Conservation (phyloP, 1,140 invertebrate species). For the Drosophila novamexicana region DNA sequence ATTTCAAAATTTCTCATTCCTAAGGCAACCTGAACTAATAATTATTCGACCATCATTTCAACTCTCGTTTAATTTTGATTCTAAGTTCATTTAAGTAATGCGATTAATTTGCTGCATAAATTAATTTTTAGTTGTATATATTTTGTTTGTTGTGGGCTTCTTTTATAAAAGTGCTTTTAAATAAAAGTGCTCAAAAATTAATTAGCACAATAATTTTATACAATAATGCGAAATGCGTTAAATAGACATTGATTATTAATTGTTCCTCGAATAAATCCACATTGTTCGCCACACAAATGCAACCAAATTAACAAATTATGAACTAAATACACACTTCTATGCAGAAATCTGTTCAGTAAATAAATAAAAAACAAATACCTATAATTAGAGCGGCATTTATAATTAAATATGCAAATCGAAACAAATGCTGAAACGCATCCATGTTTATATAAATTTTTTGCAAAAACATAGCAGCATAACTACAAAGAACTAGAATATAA, state of each 20-base stretch:
- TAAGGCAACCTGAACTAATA: no score
- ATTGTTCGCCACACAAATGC: background rate
- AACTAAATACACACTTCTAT: background rate
- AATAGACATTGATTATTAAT: constrained; percentile 9
- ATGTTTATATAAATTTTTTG: constrained; percentile 28
- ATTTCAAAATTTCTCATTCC: no score
- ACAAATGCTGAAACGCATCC: constrained; percentile 13
- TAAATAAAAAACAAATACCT: constrained; percentile 4
- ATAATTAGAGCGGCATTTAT: constrained; percentile 17
- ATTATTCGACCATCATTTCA: no score
- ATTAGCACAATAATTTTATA: constrained; percentile 12
- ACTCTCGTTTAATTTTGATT: no score
- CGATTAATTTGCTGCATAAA: no score
- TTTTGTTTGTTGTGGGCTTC: no score
- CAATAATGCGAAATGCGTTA: constrained; percentile 4
- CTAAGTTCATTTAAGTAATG: no score
- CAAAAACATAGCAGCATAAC: constrained; percentile 24
- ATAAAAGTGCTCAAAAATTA: background rate
- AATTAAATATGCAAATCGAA: constrained; percentile 63
- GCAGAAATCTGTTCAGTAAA: constrained; percentile 12
- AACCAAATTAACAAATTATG: constrained; percentile 20
- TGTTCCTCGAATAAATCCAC: constrained; percentile 10
- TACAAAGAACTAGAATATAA: constrained; percentile 7
- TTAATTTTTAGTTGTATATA: no score
- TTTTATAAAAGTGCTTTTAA: background rate